These are phyloP conservation scores for Trichomalopsis sarcophagae DNA, from an alignment of 1,140 invertebrate genomes.

Conservation along the genomic window DNA sequence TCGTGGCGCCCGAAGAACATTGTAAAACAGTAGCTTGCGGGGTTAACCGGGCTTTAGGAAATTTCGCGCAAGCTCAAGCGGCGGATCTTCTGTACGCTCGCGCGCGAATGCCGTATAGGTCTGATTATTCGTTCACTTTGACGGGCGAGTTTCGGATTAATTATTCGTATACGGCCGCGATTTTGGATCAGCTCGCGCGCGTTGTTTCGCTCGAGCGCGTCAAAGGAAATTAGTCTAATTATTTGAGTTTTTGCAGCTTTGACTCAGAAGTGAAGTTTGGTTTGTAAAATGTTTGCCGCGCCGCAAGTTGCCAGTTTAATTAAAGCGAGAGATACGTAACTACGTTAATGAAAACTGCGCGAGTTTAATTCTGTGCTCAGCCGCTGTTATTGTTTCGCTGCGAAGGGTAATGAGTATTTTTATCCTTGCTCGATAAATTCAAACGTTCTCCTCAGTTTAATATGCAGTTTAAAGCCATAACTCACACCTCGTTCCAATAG, in stretches of 20 bases:
- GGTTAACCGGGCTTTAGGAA: neutral
- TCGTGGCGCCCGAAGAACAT: slow-evolving; percentile 18
- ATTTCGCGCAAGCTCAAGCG: neutral
- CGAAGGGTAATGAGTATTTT: neutral
- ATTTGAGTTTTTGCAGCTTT: too few relatives aligned
- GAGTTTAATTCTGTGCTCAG: neutral
- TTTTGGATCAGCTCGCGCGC: neutral
- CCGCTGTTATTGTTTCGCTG: neutral
- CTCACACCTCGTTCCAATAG: too few relatives aligned
- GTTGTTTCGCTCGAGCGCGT: neutral
- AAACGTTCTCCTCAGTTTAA: neutral
- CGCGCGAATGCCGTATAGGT: neutral
- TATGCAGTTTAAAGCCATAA: too few relatives aligned
- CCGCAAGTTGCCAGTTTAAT: neutral
- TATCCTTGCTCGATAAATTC: neutral
- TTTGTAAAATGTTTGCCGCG: neutral
- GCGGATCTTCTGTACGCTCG: neutral
- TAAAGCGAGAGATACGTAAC: neutral
- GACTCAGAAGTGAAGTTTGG: neutral
- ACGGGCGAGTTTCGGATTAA: neutral
- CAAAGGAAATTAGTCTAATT: neutral
- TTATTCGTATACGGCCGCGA: neutral
- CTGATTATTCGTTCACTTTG: slow-evolving; percentile 30
- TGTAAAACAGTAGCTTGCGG: slow-evolving; percentile 15
- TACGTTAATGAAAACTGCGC: neutral